Percentiles rank a stretch among this genome's conserved stretches.
Evolutionary conservation across 2,113 vertebrate species (phyloP).

Genomic region (Ciconia stormi): DNA sequence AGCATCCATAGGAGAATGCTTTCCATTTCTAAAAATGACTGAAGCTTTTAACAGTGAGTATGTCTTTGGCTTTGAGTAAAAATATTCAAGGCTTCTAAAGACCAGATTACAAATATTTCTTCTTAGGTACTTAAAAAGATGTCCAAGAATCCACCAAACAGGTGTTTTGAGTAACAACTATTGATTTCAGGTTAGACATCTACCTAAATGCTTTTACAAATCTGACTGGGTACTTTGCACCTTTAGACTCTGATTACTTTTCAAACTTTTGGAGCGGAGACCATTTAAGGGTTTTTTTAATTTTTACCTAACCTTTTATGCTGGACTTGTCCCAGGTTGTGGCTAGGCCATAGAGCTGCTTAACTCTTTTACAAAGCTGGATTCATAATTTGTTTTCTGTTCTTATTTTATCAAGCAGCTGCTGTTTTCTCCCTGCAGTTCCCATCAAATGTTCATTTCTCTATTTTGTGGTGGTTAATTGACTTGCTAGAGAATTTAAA

Average conservation of each 20-base stretch:
- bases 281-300: not conserved
- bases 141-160: not conserved
- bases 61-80: not conserved
- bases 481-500: not conserved
- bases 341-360: not conserved
- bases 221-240: not conserved
- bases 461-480: not conserved
- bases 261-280: not conserved
- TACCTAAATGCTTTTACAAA: not conserved
- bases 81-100: not conserved
- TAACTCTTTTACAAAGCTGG: not conserved
- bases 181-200: not conserved
- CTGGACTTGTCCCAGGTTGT: not conserved
- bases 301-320: not conserved
- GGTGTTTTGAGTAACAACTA: not conserved
- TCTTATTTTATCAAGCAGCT: slow-evolving; percentile 12
- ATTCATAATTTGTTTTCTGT: not conserved
- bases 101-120: not conserved
- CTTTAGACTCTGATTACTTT: not conserved
- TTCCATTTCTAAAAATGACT: not conserved
- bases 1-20: not conserved
- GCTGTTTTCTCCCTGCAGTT: not conserved
- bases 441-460: not conserved
- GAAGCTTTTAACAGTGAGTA: not conserved
- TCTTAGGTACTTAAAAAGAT: not conserved